Percentiles rank a stretch among this genome's conserved stretches.
Conservation (phyloP, 1,140 invertebrate species). For the Whitmania pigra region DNA sequence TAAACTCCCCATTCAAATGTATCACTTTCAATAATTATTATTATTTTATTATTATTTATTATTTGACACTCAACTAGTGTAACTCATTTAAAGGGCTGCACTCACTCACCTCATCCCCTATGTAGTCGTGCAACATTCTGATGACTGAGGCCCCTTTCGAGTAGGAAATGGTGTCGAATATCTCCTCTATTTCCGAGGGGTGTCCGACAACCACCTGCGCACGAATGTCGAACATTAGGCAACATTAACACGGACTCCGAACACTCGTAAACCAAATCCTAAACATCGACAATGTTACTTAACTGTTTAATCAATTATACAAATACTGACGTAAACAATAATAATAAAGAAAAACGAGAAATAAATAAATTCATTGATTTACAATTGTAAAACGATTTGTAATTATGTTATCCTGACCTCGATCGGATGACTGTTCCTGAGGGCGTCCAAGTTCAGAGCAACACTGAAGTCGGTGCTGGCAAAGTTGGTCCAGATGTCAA, state of each 20-base stretch:
- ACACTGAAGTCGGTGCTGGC: slow-evolving; percentile 37
- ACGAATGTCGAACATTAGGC: too few species aligned
- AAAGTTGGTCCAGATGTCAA: slow-evolving; percentile 47
- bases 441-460: slow-evolving; percentile 40
- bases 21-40: too few species aligned
- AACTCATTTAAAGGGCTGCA: too few species aligned
- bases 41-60: too few species aligned
- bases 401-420: slow-evolving; percentile 39
- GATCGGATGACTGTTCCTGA: slow-evolving; percentile 43
- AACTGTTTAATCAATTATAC: too few species aligned
- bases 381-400: too few species aligned
- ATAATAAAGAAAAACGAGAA: neutral
- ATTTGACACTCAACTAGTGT: too few species aligned
- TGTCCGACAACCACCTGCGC: slow-evolving; percentile 41
- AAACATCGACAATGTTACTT: too few species aligned
- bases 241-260: too few species aligned
- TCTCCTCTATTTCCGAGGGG: slow-evolving; percentile 42
- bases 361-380: neutral
- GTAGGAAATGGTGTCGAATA: slow-evolving; percentile 46
- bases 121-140: slow-evolving; percentile 86
- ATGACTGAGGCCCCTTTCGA: slow-evolving; percentile 64
- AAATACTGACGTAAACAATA: too few species aligned
- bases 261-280: too few species aligned
- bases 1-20: too few species aligned
- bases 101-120: slow-evolving; percentile 55